Conservation (phyloP, 1,140 invertebrate genomes). For the Euura saliciscinereae region DNA sequence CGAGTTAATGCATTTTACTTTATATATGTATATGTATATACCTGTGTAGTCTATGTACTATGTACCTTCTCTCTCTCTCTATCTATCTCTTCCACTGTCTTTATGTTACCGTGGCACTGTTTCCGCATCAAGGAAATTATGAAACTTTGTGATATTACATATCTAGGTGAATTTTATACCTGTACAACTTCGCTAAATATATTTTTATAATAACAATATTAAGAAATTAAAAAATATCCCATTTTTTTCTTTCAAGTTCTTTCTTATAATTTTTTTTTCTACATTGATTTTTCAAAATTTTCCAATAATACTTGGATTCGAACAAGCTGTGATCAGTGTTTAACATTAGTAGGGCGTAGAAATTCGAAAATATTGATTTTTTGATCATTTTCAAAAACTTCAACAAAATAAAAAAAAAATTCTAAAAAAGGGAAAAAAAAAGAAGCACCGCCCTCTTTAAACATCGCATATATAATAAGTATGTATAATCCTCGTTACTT, state of each 20-base stretch:
- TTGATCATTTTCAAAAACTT: no score
- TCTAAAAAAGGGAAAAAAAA: no score
- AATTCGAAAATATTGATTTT: no score
- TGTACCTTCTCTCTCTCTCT: neutral
- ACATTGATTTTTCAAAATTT: neutral
- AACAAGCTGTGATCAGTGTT: neutral
- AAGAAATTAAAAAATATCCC: no score
- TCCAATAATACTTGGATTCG: neutral
- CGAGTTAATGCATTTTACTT: neutral
- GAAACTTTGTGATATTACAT: neutral
- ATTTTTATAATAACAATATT: neutral
- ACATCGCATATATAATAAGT: no score
- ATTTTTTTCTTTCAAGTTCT: neutral
- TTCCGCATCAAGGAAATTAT: constrained; percentile 7
- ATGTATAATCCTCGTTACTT: no score
- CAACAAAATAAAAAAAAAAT: no score
- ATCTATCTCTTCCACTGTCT: neutral
- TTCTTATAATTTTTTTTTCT: neutral
- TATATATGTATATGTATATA: no score
- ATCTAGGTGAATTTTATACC: neutral
- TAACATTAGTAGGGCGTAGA: no score
- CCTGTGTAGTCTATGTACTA: no score
- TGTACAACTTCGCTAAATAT: neutral
- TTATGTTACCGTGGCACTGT: neutral
- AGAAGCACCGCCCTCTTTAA: no score